Evolutionary conservation across 2,888 invertebrate species (phyloP).

Genomic region (Bombyx huttoni): DNA sequence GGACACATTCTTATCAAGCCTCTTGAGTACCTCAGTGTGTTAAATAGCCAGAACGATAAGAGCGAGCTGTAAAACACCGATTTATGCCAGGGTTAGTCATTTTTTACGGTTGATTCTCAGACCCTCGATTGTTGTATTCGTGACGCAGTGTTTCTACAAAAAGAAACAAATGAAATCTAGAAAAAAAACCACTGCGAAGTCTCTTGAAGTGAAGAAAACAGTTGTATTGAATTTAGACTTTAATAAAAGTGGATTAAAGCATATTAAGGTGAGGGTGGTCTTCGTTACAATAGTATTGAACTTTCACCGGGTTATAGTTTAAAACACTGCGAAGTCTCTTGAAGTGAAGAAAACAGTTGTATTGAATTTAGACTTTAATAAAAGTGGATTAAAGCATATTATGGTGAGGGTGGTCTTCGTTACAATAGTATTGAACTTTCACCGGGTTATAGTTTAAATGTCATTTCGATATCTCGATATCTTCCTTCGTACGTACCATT

Average conservation of each 20-base stretch:
- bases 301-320: no score
- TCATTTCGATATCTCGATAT: not conserved
- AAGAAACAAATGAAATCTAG: not conserved
- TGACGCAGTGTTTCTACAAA: not conserved
- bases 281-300: not conserved
- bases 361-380: not conserved
- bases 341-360: no score
- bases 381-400: not conserved
- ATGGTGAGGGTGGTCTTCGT: not conserved
- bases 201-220: no score
- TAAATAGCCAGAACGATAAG: slow-evolving; percentile 36
- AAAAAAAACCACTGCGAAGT: no score
- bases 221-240: not conserved
- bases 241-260: not conserved
- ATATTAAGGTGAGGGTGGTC: not conserved
- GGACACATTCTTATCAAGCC: slow-evolving; percentile 8
- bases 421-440: not conserved
- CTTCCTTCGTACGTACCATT: slow-evolving; percentile 16
- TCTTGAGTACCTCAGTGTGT: slow-evolving; percentile 14
- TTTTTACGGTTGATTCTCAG: slow-evolving; percentile 17
- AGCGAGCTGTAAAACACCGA: slow-evolving; percentile 29
- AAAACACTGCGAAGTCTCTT: no score
- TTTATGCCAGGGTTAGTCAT: slow-evolving; percentile 37
- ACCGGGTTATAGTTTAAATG: not conserved
- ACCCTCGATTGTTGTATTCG: slow-evolving; percentile 6